Evolutionary conservation across 2,797 vertebrate genomes (phyloP).

Genomic region (Psittacula echo): DNA sequence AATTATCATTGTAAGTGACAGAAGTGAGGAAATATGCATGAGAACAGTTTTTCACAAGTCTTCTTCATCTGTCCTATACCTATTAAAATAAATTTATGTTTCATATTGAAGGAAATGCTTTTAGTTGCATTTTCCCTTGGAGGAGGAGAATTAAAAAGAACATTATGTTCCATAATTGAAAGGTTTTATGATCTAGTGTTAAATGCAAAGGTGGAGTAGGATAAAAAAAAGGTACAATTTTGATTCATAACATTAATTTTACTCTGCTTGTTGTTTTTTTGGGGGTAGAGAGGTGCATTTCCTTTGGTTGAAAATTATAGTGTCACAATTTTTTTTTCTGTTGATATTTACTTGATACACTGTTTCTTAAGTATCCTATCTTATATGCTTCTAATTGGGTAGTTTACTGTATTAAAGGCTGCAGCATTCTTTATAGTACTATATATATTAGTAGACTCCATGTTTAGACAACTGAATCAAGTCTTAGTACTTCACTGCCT

Average conservation of each 20-base stretch:
- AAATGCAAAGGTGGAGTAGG: background rate
- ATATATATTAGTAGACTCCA: background rate
- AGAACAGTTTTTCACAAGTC: background rate
- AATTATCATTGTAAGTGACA: background rate
- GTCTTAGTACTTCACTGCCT: background rate
- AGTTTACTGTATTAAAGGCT: background rate
- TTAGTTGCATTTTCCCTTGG: background rate
- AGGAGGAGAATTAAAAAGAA: background rate
- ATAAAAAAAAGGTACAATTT: background rate
- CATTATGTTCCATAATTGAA: background rate
- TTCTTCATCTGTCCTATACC: background rate
- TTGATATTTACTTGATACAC: background rate
- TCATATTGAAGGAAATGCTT: background rate
- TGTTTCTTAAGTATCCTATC: background rate
- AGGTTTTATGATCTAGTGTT: background rate
- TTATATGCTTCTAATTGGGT: background rate
- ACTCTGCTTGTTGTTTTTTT: background rate
- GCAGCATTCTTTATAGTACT: background rate
- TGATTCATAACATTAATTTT: background rate
- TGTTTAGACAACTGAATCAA: background rate
- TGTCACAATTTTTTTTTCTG: background rate
- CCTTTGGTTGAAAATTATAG: background rate
- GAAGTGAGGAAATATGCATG: background rate
- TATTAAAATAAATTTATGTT: background rate
- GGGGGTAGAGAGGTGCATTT: fast-evolving